Percentiles rank a stretch among this genome's conserved stretches.
phyloP scores from a whole-genome alignment of 2,113 vertebrate species.

The Aptenodytes patagonicus region DNA sequence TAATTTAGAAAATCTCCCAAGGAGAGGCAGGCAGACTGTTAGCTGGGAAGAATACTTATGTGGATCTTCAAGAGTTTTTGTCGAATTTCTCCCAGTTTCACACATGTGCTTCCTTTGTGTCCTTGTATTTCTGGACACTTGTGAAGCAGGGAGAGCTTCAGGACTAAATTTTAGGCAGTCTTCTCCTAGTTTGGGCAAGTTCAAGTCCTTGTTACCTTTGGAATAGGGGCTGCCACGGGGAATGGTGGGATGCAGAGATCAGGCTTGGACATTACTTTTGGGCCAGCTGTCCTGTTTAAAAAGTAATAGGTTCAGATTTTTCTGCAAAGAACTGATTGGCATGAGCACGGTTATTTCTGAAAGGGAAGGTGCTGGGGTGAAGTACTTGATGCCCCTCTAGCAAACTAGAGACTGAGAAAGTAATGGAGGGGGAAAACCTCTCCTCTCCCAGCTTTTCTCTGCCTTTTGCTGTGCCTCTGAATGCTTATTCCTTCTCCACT shows the following conservation, averaged over 20 bases:
- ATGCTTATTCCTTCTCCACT: not conserved
- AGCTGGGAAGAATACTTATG: not conserved
- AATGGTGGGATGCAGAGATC: not conserved
- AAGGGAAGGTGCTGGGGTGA: not conserved
- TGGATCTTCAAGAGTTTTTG: not conserved
- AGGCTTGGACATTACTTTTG: not conserved
- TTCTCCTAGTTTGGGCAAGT: not conserved
- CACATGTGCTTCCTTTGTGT: not conserved
- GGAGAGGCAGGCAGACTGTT: not conserved
- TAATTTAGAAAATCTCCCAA: not conserved
- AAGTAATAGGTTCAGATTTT: not conserved
- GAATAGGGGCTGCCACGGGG: accelerated
- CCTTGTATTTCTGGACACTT: not conserved
- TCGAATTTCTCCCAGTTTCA: not conserved
- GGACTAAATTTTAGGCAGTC: not conserved
- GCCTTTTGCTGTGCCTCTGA: not conserved
- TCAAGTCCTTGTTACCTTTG: not conserved
- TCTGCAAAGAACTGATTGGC: not conserved
- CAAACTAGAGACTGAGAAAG: not conserved
- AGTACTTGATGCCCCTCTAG: not conserved
- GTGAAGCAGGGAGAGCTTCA: not conserved
- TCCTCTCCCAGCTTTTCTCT: not conserved
- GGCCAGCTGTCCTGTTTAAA: not conserved
- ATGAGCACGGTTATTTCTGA: not conserved
- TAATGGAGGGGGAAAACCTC: not conserved